phyloP scores from a whole-genome alignment of 2,888 invertebrate species.

The Masnerella sp. region DNA sequence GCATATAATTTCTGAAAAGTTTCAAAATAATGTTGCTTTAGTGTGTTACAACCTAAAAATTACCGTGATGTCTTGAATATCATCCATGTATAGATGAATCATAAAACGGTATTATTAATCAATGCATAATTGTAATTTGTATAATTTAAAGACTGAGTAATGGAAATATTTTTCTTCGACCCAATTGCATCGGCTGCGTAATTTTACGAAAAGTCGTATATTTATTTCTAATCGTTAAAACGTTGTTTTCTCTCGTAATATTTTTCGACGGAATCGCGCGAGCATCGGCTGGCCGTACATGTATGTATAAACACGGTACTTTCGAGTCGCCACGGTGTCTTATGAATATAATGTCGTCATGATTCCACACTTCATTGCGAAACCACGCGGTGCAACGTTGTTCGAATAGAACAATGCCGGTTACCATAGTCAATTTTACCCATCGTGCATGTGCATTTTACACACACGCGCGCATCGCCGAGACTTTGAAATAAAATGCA shows the following conservation, averaged over 20 bases:
- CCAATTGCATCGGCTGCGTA: constrained; percentile 10
- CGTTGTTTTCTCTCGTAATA: constrained; percentile 33
- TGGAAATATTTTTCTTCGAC: constrained; percentile 4
- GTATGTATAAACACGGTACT: constrained; percentile 48
- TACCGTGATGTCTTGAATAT: constrained; percentile 4
- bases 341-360: constrained; percentile 68
- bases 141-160: constrained; percentile 10
- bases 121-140: constrained; percentile 15
- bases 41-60: background rate
- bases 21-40: background rate
- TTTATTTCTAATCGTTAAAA: constrained; percentile 12
- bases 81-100: background rate
- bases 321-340: constrained; percentile 59
- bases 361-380: constrained; percentile 71
- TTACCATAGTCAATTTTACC: constrained; percentile 53
- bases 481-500: constrained; percentile 46
- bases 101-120: constrained; percentile 11
- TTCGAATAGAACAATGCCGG: constrained; percentile 67
- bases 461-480: constrained; percentile 33
- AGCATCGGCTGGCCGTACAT: constrained; percentile 17
- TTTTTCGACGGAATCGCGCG: constrained; percentile 37
- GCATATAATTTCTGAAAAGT: background rate
- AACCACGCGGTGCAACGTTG: constrained; percentile 65
- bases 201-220: background rate
- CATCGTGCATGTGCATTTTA: constrained; percentile 50